phyloP scores from a whole-genome alignment of 2,888 invertebrate species.

The Petrolisthes manimaculis region DNA sequence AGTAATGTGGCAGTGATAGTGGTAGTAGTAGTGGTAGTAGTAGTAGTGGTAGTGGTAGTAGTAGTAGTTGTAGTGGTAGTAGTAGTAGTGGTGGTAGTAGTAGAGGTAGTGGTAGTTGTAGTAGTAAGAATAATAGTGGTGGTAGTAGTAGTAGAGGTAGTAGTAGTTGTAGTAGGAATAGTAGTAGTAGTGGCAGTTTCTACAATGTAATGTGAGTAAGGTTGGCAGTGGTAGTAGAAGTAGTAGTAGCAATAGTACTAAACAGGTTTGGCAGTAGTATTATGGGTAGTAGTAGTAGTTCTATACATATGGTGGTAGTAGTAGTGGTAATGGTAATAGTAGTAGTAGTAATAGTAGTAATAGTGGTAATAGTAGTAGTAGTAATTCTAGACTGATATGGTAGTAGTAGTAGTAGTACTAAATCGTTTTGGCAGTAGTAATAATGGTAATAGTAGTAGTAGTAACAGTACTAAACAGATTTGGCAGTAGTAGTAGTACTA shows the following conservation, averaged over 20 bases:
- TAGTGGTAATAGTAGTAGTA: constrained; percentile 14
- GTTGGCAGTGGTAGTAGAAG: neutral
- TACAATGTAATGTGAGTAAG: neutral
- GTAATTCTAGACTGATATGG: neutral
- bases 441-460: neutral
- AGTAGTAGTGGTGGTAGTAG: neutral
- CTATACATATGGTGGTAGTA: too few species aligned
- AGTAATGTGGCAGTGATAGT: neutral
- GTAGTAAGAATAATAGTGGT: too few species aligned
- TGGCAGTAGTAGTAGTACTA: constrained; percentile 19
- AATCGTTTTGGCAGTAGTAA: neutral
- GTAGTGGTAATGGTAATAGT: too few species aligned
- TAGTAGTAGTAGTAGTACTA: too few species aligned
- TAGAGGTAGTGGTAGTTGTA: neutral
- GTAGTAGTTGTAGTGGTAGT: neutral
- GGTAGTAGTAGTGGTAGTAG: neutral
- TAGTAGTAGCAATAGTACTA: too few species aligned
- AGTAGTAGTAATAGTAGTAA: constrained; percentile 10
- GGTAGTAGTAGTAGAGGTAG: neutral
- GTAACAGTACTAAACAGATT: neutral
- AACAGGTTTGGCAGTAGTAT: too few species aligned
- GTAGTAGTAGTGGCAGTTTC: neutral
- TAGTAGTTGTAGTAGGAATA: too few species aligned
- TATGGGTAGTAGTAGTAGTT: too few species aligned
- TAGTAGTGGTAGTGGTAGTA: neutral